These are phyloP conservation scores for Polyommatus iphigenia DNA, from an alignment of 2,888 invertebrate species.

Conservation along the genomic window DNA sequence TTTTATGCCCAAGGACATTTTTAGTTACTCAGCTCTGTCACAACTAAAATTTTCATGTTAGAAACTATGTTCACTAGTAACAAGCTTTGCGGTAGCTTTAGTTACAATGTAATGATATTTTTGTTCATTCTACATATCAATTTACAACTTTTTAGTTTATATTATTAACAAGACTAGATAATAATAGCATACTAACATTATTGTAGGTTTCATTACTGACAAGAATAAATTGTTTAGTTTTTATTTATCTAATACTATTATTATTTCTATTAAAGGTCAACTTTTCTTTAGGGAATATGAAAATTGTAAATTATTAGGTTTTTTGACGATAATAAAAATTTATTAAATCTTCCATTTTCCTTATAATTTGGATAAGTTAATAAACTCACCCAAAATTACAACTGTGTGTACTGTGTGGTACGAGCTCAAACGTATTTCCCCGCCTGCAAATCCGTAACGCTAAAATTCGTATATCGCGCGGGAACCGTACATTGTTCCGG, in stretches of 20 bases:
- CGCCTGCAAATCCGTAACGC: too few relatives aligned
- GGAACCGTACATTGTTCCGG: too few relatives aligned
- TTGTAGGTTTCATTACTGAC: background rate
- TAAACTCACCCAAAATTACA: too few relatives aligned
- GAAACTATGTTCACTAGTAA: background rate
- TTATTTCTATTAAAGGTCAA: background rate
- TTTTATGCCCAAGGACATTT: background rate
- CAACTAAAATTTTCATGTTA: background rate
- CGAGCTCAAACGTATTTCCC: too few relatives aligned
- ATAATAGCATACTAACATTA: background rate
- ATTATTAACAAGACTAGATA: background rate
- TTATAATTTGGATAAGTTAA: background rate
- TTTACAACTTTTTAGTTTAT: background rate
- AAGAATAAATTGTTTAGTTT: background rate
- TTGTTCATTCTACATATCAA: background rate
- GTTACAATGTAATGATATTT: background rate
- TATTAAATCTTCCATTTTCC: background rate
- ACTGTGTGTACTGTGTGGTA: too few relatives aligned
- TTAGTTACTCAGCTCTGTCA: background rate
- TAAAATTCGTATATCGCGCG: too few relatives aligned
- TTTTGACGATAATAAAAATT: constrained; percentile 2
- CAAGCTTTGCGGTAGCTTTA: background rate
- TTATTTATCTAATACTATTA: background rate
- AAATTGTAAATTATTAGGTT: constrained; percentile 16
- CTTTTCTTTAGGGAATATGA: background rate